Conservation (phyloP, 2,797 vertebrate genomes). For the Rhinogobio ventralis region DNA sequence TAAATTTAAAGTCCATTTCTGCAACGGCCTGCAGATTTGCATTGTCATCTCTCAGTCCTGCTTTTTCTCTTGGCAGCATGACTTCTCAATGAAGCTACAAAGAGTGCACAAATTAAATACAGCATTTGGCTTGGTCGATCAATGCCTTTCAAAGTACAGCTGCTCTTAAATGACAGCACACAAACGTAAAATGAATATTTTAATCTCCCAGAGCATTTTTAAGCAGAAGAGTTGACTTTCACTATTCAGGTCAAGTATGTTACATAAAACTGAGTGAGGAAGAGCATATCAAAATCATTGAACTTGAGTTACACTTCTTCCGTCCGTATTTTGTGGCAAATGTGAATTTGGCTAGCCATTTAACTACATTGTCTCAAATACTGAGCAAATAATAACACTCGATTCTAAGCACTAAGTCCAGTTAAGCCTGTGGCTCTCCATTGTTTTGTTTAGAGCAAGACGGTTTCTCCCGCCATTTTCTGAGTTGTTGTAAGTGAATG, state of each 20-base stretch:
- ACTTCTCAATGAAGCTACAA: slow-evolving; percentile 19
- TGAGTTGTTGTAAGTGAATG: slow-evolving; percentile 44
- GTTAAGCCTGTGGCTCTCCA: slow-evolving; percentile 45
- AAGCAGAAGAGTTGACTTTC: background rate
- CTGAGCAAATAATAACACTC: slow-evolving; percentile 37
- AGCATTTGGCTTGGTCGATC: background rate
- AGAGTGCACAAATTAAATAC: background rate
- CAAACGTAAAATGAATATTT: slow-evolving; percentile 1
- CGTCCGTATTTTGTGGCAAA: slow-evolving; percentile 4
- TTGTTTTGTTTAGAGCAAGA: slow-evolving; percentile 48
- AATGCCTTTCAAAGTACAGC: background rate
- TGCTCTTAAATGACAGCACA: slow-evolving; percentile 18
- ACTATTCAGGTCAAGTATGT: slow-evolving; percentile 7
- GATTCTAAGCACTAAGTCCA: slow-evolving; percentile 28
- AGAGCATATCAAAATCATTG: background rate
- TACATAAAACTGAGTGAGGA: background rate
- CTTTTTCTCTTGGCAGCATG: background rate
- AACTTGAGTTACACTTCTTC: background rate
- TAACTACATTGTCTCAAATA: background rate
- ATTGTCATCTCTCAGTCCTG: background rate
- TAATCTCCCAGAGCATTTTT: background rate
- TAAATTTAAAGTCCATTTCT: background rate
- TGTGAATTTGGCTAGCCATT: background rate
- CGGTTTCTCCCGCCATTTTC: slow-evolving; percentile 41
- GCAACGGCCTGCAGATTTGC: background rate